Evolutionary conservation across 2,888 invertebrate species (phyloP), one percentile per base, ranked within the genome.

Genomic region (Morinoia aosen): DNA sequence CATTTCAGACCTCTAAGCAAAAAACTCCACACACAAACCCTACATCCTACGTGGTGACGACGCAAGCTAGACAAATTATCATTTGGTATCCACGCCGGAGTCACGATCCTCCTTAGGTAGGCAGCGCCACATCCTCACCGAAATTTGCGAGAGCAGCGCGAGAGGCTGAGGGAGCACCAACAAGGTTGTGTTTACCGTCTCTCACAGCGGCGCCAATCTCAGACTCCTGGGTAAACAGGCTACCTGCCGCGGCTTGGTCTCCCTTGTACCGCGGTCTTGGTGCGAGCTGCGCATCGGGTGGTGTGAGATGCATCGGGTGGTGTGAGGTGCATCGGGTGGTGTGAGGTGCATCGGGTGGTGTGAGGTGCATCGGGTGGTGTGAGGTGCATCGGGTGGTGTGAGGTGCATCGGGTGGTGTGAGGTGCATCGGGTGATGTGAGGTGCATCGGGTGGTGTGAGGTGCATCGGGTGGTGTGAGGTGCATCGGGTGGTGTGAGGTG

Each of bases 141-240:
- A 76, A 76, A 76, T 76, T 76, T 76, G 76, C 76, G 76, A 76
- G 76, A 76, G 76, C 16, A 33, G 25, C 16, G 76, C 19, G 76
- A 76, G 61, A 19, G 76, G 76, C 76, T 76, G 25, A 33, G 19
- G 90, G 90, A 90, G 90, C 90, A 48, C 39, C 90, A 90, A 48
- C 90, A 90, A 48, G 90, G 90, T 90, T 90, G 90, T 90, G 90
- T 90, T 90, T 90, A 90, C 90, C 12, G 90, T 40, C 90, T 90
- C 90, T 90, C 90, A 90, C 90, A 19, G 90, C 48, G 48, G 40
- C 90, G 40, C 39, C 90, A 90, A 90, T 90, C 90, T 90, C 40
- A 90, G 90, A 90, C 90, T 39, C 90, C 16, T 90, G 40, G 39
- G 90, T 90, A 39, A 90, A 90, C 90, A 90, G 88, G 33, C 88